Conservation (phyloP, 2,113 vertebrate genomes). For the Charadrius vociferus region DNA sequence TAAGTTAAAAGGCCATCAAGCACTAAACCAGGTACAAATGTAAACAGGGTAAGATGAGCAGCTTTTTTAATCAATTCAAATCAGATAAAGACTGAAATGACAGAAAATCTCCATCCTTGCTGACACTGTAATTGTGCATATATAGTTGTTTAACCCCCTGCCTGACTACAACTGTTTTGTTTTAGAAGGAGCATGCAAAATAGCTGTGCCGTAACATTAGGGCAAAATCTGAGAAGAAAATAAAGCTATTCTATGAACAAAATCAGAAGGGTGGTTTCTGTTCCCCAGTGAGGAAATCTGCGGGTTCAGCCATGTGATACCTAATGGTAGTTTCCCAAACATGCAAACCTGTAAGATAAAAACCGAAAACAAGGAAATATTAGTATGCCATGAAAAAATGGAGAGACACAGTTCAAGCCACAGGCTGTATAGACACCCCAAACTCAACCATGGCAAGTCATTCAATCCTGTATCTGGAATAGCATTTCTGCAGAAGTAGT, state of each 20-base stretch:
- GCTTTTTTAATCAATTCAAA: neutral
- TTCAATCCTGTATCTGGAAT: neutral
- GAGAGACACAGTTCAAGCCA: neutral
- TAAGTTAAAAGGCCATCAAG: neutral
- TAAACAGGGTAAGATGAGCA: neutral
- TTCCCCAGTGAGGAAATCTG: neutral
- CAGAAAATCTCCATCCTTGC: neutral
- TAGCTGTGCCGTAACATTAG: neutral
- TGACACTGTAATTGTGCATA: neutral
- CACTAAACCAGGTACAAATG: neutral
- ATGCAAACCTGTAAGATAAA: neutral
- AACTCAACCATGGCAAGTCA: neutral
- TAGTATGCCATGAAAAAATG: neutral
- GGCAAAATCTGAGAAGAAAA: neutral
- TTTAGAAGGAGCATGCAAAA: neutral
- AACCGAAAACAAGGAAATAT: neutral
- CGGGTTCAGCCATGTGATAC: neutral
- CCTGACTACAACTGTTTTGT: neutral
- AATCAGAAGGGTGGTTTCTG: neutral
- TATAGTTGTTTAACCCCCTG: neutral
- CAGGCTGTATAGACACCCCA: neutral
- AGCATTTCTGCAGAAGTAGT: neutral
- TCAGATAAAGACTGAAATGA: neutral
- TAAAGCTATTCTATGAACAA: neutral
- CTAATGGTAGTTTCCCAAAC: neutral